Base-by-base conservation (phyloP, 2,113 vertebrate species). In the Leuciscus idus region DNA sequence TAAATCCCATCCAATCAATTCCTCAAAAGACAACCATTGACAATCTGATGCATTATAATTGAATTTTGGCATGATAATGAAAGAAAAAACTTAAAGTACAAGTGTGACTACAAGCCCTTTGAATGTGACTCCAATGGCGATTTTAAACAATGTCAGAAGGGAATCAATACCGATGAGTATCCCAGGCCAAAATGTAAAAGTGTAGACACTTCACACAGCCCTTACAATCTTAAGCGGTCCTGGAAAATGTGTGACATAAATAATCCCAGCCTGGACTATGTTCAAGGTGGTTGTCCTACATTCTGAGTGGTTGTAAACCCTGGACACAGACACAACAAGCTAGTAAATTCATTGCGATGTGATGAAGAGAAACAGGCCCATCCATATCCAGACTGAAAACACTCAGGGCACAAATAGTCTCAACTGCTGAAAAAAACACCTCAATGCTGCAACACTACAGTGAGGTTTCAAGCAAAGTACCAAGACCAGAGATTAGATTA, bases 201-300 rank as follows among this genome's bases (percentile, higher is more conserved):
- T 30, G n/a, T 85, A 87, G 66, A 82, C 83, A 84, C 68, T 36
- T 52, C n/a, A 57, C 43, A 87, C 82, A 80, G 79, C 66, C 64
- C 21, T 73, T 70, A 33, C 39, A 55, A 17, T 70, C 73, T 75
- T 36, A 88, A 87, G 39, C 83, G 81, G 79, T 81, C 74, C 57
- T 88, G 81, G 83, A 90, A 86, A 85, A 83, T 85, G 73, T 52
- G 30, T 57, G 73, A 73, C 73, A 73, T 79, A 59, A 85, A 83
- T 87, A 66, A 26, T 43, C 46, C 15, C 64, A 86, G 79, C 84
- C 86, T 83, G 86, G 55, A 85, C 66, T 68, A 68, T 50, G 74
- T 82, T 36, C 23, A 74, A 1, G n/a, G 59, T 75, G 33, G 74
- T 66, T 86, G 57, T 36, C 39, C 73, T 48, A 66, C 4, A 28